Percentiles rank a stretch among this genome's conserved stretches.
phyloP scores from a whole-genome alignment of 2,113 vertebrate species.

The Dendropsophus ebraccatus region DNA sequence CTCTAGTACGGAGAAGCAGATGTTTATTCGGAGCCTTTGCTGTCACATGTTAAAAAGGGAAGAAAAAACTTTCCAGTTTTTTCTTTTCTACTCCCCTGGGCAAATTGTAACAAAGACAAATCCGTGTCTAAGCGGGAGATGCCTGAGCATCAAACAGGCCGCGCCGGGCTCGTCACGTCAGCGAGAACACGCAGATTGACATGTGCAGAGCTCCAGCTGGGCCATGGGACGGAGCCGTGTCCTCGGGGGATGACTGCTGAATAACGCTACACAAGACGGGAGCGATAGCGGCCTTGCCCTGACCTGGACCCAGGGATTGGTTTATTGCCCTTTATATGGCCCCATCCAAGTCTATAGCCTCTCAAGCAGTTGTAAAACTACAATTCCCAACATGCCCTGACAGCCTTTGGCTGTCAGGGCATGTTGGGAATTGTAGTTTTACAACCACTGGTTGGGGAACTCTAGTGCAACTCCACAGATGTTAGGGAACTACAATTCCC shows the following conservation, averaged over 20 bases:
- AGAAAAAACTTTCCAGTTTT: not conserved
- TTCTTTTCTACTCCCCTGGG: not conserved
- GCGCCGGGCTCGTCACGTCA: not conserved
- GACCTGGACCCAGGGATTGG: not conserved
- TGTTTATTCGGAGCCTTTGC: not conserved
- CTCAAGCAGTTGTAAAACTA: too few relatives aligned
- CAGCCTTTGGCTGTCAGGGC: too few relatives aligned
- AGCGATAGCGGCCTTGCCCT: not conserved
- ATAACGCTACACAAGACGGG: not conserved
- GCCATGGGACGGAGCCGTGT: not conserved
- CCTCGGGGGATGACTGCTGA: slow-evolving; percentile 11
- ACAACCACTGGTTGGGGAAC: too few relatives aligned
- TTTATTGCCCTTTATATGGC: too few relatives aligned
- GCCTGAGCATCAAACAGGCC: not conserved
- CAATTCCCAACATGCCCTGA: too few relatives aligned
- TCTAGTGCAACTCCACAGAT: too few relatives aligned
- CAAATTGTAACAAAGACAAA: not conserved
- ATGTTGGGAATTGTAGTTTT: too few relatives aligned
- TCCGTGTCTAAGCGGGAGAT: not conserved
- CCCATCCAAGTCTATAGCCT: too few relatives aligned
- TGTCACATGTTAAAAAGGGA: not conserved
- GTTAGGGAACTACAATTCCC: too few relatives aligned
- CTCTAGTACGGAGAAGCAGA: slow-evolving; percentile 67
- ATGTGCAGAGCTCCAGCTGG: not conserved
- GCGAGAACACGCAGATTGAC: slow-evolving; percentile 21